A percentile compares a stretch with the other conserved stretches of the same genome.
These are phyloP conservation scores for Chrysogorgia sp. DNA, from an alignment of 92 coral and sea anemone genomes.

Conservation along the genomic window DNA sequence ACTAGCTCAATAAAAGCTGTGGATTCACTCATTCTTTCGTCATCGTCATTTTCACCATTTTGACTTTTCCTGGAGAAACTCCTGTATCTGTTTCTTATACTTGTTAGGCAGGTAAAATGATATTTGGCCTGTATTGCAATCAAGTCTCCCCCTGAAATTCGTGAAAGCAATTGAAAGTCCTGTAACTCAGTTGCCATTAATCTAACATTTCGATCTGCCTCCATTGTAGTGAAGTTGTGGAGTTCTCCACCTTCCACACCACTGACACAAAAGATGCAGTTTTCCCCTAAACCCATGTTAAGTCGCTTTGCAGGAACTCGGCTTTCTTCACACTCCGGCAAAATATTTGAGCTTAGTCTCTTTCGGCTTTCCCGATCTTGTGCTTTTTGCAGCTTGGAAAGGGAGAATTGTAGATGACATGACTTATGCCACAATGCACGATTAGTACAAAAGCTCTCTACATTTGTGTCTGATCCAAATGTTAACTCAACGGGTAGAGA, in stretches of 20 bases:
- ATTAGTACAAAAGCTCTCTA: too few species aligned
- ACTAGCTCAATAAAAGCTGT: conserved; percentile 47
- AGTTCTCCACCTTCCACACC: neutral
- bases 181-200: conserved; percentile 2
- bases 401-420: too few species aligned
- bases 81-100: conserved; percentile 15
- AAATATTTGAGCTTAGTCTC: too few species aligned
- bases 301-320: too few species aligned
- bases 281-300: too few species aligned
- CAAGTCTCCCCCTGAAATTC: conserved; percentile 40
- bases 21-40: conserved; percentile 35
- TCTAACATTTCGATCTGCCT: conserved; percentile 7
- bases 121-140: conserved; percentile 49
- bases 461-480: too few species aligned
- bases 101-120: conserved; percentile 31
- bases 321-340: too few species aligned
- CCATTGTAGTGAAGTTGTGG: neutral
- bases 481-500: too few species aligned
- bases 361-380: too few species aligned
- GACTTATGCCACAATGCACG: too few species aligned
- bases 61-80: neutral
- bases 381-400: too few species aligned
- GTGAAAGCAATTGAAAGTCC: neutral
- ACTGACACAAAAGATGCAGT: conserved; percentile 7
- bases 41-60: neutral